Base-by-base conservation (phyloP, 35 echinoderm and acorn worm genomes). In the Amphiura filiformis region DNA sequence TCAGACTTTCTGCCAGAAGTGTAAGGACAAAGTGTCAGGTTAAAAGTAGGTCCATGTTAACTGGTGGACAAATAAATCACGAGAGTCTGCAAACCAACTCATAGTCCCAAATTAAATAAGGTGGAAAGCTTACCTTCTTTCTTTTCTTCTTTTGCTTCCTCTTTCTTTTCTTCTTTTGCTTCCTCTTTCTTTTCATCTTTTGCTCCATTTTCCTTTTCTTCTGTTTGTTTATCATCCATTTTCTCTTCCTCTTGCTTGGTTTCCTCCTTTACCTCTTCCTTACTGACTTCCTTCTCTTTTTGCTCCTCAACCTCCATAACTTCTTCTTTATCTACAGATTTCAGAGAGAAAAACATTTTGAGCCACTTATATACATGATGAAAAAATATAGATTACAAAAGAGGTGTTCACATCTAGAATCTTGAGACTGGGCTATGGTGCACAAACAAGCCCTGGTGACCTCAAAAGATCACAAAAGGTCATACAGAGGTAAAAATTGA, bases 161-260 rank as follows among this genome's bases (percentile, higher is more conserved):
- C 78, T 49, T 35, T 28, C 39, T 42, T 4, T 4, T 84, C 56
- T 35, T 14, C 5, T 41, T 56, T 35, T 26, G 20, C 17, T 13
- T 65, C 56, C 47, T 65, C 18, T 32, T 7, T 33, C 40, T 84
- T 61, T 26, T 57, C 34, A 17, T 22, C 64, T 86, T 70, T 22
- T 38, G 14, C 15, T 37, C 5, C 37, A 2, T 76, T 17, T 42
- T 44, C 80, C 26, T 82, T 39, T 82, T 82, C 85, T 56, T 82
- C 85, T 44, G 79, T 31, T 22, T 92, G 47, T 20, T 87, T 40
- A 13, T n/a, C 79, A 42, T 87, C 82, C 34, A 33, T 87, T 26
- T 76, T 34, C 37, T 52, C 34, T 87, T 78, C 85, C 75, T 82
- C 35, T 44, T 92, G 44, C n/a, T 87, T 76, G 0, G 49, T 52